These are phyloP conservation scores for Cataglyphis cursor DNA, from an alignment of 2,888 invertebrate genomes.

Conservation along the genomic window DNA sequence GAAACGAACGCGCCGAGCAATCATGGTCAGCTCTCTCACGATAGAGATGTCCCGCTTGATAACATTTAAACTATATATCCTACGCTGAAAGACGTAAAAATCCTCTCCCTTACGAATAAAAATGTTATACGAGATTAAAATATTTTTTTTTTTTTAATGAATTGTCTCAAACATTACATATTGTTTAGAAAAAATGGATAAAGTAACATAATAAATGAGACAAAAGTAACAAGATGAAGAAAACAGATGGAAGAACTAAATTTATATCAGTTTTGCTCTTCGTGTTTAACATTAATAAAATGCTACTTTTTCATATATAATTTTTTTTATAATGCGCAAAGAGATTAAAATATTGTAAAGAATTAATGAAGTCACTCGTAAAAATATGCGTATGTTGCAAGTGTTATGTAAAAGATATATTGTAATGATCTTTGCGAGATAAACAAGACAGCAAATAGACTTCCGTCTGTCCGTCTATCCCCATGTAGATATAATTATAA, in stretches of 20 bases:
- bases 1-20: neutral
- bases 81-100: too few relatives aligned
- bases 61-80: conserved; percentile 9
- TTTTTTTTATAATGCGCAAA: neutral
- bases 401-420: neutral
- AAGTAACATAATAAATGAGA: neutral
- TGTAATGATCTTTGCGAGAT: neutral
- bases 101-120: neutral
- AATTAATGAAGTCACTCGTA: neutral
- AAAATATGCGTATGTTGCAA: neutral
- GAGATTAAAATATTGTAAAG: neutral
- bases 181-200: neutral
- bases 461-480: neutral
- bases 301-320: neutral
- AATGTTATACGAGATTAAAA: neutral
- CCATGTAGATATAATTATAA: neutral
- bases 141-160: neutral
- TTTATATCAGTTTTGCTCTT: neutral
- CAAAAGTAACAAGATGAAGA: neutral
- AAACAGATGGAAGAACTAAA: neutral
- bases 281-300: neutral
- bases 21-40: neutral
- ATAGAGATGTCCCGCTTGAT: neutral
- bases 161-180: neutral
- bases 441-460: neutral